phyloP scores from a whole-genome alignment of 2,797 vertebrate species.

The Channa striata region DNA sequence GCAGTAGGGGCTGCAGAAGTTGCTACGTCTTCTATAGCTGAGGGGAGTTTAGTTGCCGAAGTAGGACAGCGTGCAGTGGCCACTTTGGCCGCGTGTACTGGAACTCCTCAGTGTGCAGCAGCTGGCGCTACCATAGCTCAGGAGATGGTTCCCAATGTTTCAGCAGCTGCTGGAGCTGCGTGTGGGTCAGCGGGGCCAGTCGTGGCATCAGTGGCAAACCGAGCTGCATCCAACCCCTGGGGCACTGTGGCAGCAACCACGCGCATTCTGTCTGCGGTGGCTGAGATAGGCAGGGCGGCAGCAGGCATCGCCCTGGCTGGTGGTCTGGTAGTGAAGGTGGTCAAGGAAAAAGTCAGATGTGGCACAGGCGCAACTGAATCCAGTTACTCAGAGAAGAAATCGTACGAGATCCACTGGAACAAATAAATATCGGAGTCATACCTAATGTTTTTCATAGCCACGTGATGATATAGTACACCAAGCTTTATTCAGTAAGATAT shows the following conservation, averaged over 20 bases:
- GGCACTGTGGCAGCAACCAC: conserved; percentile 26
- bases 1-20: conserved; percentile 40
- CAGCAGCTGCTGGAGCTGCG: conserved; percentile 23
- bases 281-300: conserved; percentile 79
- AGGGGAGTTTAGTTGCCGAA: conserved; percentile 36
- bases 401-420: conserved; percentile 84
- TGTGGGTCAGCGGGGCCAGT: conserved; percentile 36
- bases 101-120: conserved; percentile 41
- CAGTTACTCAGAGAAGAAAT: conserved; percentile 71
- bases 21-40: conserved; percentile 29
- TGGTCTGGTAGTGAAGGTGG: conserved; percentile 80
- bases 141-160: conserved; percentile 28
- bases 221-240: conserved; percentile 36
- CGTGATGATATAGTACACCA: not conserved
- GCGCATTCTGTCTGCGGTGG: conserved; percentile 64
- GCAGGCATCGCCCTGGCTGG: conserved; percentile 73
- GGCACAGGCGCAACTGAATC: conserved; percentile 46
- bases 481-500: not conserved
- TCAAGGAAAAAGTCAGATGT: conserved; percentile 78
- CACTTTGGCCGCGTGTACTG: conserved; percentile 27
- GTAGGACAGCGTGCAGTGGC: conserved; percentile 50
- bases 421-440: conserved; percentile 57
- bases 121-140: conserved; percentile 43
- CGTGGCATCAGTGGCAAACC: conserved; percentile 20
- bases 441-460: not conserved